Evolutionary conservation across 92 coral and sea anemone genomes (phyloP), one percentile per base, ranked within the genome.

Genomic region (Porites evermanni): DNA sequence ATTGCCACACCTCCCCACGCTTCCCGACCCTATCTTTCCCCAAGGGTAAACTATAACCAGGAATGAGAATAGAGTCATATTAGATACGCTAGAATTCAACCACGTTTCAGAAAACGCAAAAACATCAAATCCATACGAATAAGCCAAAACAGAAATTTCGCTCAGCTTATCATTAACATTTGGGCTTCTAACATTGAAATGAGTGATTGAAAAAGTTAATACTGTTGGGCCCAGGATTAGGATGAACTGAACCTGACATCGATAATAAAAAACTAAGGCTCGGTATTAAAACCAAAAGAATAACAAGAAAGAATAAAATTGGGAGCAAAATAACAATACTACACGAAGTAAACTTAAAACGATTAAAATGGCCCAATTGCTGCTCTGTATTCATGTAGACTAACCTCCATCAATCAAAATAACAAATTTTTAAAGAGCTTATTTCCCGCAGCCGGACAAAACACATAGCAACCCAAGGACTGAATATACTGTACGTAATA

Each of bases 211-310:
- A 51, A 74, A 51, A 5, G 20, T 74, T 51, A 44, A 74, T 19
- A 17, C 47, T 19, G 59, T 51, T 51, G 79, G 47, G 47, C 47
- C 47, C 47, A 72, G 50, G 50, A n/a, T n/a, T 74, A 29, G 79
- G 79, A 56, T 51, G 79, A 56, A 51, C 79, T 74, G 79, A 74
- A 74, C 79, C 79, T 38, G 47, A 74, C 58, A 74, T 47, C 9
- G 50, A 47, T 51, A 44, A 13, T n/a, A 72, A 72, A 18, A 44
- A 13, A 72, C 56, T 38, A 72, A 72, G 58, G 38, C 79, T 72
- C 58, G 6, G n/a, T 11, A 72, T 72, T 56, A 44, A 74, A 8
- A 74, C 64, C 59, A 74, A 74, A 38, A 72, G 58, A 32, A 72
- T 19, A 51, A 24, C 77, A 72, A 51, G 47, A 24, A 24, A 21